Base-by-base conservation (phyloP, 2,888 invertebrate species). In the Ceraclea dissimilis region DNA sequence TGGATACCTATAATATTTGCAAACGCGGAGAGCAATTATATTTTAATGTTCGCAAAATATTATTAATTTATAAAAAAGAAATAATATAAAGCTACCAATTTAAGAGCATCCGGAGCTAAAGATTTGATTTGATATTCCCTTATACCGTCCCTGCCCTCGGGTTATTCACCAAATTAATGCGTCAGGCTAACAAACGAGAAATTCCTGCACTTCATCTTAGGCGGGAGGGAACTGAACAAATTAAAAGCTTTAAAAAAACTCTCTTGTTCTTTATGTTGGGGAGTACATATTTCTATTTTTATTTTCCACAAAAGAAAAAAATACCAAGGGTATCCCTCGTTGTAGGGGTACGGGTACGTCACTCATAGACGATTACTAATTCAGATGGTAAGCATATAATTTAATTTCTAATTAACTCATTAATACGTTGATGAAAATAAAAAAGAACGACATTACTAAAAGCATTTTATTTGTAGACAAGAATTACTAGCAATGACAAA, bases 241-340 rank as follows among this genome's bases (percentile, higher is more conserved):
- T 61, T 61, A 61, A 61, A 61, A 61, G 61, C 61, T 61, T 61
- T 61, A 59, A 61, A 61, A 52, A 44, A 53, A 31, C 16, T 39
- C 39, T 39, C 8, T 39, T 39, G 8, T 39, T 8, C 16, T 13
- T 39, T 39, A 39, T 39, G 13, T 39, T 39, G 39, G 39, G 5
- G 5, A 8, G 39, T 39, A 8, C 13, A 8, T 39, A 8, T 8
- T 39, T 39, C 16, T 39, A 31, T 31, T 31, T 31, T 31, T 8
- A n/a, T 39, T 53, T 53, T 49, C 49, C 59, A 54, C 56, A 54
- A 56, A 61, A 61, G 58, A 55, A 56, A 52, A 58, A 61, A 59
- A 58, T 53, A 57, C 49, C 43, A 46, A 56, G 56, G 53, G 13
- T 21, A 56, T 58, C 58, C 58, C 51, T 54, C 49, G 58, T 53